phyloP scores from a whole-genome alignment of 2,797 vertebrate species.

The Enteromius thamalakanensis region DNA sequence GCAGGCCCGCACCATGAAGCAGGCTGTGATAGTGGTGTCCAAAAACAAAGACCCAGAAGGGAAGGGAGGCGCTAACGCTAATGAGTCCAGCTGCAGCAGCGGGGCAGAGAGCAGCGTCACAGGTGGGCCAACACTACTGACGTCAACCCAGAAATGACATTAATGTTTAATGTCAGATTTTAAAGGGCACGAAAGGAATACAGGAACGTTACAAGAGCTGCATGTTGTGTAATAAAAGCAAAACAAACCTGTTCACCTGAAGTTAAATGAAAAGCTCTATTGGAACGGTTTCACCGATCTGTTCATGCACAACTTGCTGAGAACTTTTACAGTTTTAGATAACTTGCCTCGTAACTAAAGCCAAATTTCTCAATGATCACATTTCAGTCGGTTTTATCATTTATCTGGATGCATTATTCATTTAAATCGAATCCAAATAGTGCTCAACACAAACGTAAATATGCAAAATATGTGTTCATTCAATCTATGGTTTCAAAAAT shows the following conservation, averaged over 20 bases:
- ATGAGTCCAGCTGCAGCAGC: constrained; percentile 38
- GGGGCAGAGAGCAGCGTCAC: constrained; percentile 46
- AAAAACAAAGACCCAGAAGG: constrained; percentile 71
- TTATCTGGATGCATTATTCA: not conserved
- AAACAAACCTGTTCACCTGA: not conserved
- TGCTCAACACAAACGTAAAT: not conserved
- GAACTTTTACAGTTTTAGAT: not conserved
- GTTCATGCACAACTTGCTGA: not conserved
- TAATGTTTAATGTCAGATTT: not conserved
- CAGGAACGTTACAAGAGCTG: not conserved
- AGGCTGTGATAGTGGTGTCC: constrained; percentile 89
- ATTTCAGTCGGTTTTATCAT: not conserved
- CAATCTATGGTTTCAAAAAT: not conserved
- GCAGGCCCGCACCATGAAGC: constrained; percentile 81
- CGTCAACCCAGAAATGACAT: not conserved
- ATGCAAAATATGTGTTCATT: not conserved
- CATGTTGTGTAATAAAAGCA: not conserved
- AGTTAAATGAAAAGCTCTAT: not conserved
- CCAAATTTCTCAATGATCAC: not conserved
- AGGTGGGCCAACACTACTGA: constrained; percentile 49
- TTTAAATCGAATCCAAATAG: not conserved
- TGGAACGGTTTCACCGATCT: constrained; percentile 5
- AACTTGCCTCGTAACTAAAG: not conserved
- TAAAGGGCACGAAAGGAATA: not conserved
- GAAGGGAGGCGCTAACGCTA: constrained; percentile 26